phyloP scores from a whole-genome alignment of 2,113 vertebrate species.

The Perca fluviatilis region DNA sequence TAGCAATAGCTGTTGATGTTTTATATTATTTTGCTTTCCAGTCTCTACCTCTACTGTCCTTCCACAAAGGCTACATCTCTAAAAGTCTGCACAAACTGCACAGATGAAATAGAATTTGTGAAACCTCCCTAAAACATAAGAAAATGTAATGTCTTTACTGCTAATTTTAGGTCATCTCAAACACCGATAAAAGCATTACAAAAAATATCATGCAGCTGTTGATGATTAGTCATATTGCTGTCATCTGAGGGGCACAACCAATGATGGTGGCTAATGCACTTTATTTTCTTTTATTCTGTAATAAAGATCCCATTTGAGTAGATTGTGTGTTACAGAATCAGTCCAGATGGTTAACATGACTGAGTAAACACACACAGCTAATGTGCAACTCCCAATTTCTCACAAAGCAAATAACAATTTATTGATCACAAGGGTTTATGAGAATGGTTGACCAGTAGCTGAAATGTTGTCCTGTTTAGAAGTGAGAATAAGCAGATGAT shows the following conservation, averaged over 20 bases:
- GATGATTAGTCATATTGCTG: slow-evolving; percentile 39
- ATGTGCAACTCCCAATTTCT: slow-evolving; percentile 16
- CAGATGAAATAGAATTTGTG: background rate
- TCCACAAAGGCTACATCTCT: background rate
- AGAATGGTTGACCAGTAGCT: slow-evolving; percentile 34
- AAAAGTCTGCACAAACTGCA: background rate
- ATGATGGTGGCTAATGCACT: slow-evolving; percentile 11
- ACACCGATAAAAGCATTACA: slow-evolving; percentile 10
- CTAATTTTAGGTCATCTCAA: slow-evolving; percentile 5
- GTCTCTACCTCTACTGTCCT: background rate
- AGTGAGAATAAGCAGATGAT: slow-evolving; percentile 59
- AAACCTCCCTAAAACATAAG: background rate
- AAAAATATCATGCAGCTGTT: slow-evolving; percentile 19
- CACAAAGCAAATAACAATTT: slow-evolving; percentile 31
- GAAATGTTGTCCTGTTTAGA: slow-evolving; percentile 12
- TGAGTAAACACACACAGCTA: slow-evolving; percentile 20
- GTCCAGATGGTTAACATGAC: slow-evolving; percentile 28
- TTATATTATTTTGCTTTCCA: background rate
- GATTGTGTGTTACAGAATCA: slow-evolving; percentile 10
- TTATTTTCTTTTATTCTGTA: slow-evolving; percentile 28
- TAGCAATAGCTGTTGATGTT: slow-evolving; percentile 22
- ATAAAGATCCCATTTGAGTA: slow-evolving; percentile 11
- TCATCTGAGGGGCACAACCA: slow-evolving; percentile 13
- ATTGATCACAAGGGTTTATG: slow-evolving; percentile 47
- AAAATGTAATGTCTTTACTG: background rate